These are phyloP conservation scores for Enoplolaimus lenunculus DNA, from an alignment of 2,888 invertebrate species.

Conservation along the genomic window DNA sequence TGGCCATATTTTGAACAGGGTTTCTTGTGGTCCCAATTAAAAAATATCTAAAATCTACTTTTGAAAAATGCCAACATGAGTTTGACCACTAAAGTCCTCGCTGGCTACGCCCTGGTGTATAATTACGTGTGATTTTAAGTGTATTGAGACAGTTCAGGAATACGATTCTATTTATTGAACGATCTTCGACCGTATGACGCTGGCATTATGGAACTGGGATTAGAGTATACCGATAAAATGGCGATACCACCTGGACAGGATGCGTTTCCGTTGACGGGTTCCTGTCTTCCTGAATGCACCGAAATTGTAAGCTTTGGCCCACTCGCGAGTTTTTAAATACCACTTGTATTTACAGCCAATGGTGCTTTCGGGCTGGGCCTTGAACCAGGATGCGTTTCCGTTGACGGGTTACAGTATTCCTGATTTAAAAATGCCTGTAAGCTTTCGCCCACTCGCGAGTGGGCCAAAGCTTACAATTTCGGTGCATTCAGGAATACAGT, in stretches of 20 bases:
- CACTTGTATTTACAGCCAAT: no score
- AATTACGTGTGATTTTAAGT: no score
- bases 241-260: slow-evolving; percentile 73
- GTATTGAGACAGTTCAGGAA: slow-evolving; percentile 66
- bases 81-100: no score
- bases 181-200: slow-evolving; percentile 67
- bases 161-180: slow-evolving; percentile 63
- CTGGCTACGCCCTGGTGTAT: no score
- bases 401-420: slow-evolving; percentile 77
- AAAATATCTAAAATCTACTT: no score
- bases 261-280: slow-evolving; percentile 66
- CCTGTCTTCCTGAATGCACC: slow-evolving; percentile 84
- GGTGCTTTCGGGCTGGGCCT: no score
- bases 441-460: no score
- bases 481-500: slow-evolving; percentile 84
- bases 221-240: slow-evolving; percentile 96
- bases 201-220: slow-evolving; percentile 83
- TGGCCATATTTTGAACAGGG: no score
- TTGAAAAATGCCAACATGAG: no score
- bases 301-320: slow-evolving; percentile 56
- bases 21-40: no score
- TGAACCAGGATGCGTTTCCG: slow-evolving; percentile 58
- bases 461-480: slow-evolving; percentile 56
- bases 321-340: no score
- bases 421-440: slow-evolving; percentile 75